Evolutionary conservation across 2,797 vertebrate genomes (phyloP).

Genomic region (Brachyalestes nurse): DNA sequence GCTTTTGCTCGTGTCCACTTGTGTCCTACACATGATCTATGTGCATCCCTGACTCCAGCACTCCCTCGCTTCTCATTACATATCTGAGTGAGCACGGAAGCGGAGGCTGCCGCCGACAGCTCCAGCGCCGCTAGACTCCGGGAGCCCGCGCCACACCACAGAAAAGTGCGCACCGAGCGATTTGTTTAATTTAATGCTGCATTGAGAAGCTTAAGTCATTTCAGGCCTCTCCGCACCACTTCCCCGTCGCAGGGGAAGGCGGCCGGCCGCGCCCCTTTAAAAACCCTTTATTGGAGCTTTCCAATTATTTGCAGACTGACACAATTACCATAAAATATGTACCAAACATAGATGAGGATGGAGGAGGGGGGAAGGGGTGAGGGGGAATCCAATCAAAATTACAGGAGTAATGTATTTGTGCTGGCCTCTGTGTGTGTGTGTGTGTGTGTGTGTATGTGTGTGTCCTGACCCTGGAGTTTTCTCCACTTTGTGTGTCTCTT

Average conservation of each 20-base stretch:
- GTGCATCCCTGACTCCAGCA: conserved; percentile 37
- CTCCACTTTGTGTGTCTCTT: conserved; percentile 58
- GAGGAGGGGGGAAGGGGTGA: conserved; percentile 25
- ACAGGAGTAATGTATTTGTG: conserved; percentile 47
- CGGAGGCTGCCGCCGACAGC: conserved; percentile 21
- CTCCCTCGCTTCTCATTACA: conserved; percentile 58
- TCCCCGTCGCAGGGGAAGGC: conserved; percentile 52
- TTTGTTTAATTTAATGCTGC: conserved; percentile 68
- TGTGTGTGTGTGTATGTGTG: too few species aligned
- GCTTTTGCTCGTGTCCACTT: conserved; percentile 34
- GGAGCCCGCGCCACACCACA: conserved; percentile 34
- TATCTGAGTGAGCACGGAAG: conserved; percentile 60
- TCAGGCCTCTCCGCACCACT: conserved; percentile 61
- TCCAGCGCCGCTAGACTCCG: conserved; percentile 50
- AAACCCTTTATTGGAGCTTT: conserved; percentile 60
- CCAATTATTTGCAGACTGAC: conserved; percentile 60
- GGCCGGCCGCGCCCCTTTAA: conserved; percentile 53
- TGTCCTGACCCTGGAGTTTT: conserved; percentile 66
- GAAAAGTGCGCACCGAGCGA: conserved; percentile 59
- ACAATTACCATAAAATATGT: conserved; percentile 63
- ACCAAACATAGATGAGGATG: conserved; percentile 52
- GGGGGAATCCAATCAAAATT: conserved; percentile 42
- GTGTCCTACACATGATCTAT: conserved; percentile 34
- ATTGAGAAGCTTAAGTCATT: conserved; percentile 65
- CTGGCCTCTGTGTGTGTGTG: too few species aligned